phyloP scores from a whole-genome alignment of 2,113 vertebrate genomes.

The Chloropsis hardwickii region DNA sequence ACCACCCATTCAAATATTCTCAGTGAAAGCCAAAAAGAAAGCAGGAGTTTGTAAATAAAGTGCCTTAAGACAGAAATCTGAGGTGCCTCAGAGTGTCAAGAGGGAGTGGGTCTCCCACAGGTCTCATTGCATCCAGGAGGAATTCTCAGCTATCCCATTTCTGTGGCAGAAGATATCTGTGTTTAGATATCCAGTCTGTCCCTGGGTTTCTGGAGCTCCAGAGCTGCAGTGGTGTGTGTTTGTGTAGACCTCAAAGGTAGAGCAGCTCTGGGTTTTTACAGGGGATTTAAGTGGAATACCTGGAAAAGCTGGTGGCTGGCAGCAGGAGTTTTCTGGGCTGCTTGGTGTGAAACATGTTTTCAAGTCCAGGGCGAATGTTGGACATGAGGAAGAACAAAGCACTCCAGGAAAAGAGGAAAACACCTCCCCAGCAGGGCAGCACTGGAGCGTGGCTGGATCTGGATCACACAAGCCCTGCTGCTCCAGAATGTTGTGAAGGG shows the following conservation, averaged over 20 bases:
- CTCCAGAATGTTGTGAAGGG: rapidly evolving
- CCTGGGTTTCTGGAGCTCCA: not conserved
- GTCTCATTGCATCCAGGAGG: not conserved
- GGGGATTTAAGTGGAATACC: not conserved
- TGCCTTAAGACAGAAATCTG: not conserved
- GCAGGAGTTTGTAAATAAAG: not conserved
- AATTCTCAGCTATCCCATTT: not conserved
- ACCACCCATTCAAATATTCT: not conserved
- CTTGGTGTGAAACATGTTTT: not conserved
- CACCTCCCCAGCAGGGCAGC: not conserved
- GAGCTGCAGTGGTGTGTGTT: not conserved
- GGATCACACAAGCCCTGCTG: not conserved
- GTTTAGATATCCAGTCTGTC: not conserved
- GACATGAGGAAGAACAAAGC: not conserved
- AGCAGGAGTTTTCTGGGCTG: not conserved
- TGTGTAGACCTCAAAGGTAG: not conserved
- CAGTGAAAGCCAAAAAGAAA: not conserved
- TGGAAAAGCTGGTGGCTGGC: not conserved
- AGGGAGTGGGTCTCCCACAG: not conserved
- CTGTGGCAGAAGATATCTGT: not conserved
- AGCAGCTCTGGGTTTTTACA: not conserved
- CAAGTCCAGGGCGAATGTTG: not conserved
- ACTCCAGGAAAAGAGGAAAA: not conserved
- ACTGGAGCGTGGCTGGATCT: not conserved
- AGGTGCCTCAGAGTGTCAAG: not conserved